These are phyloP conservation scores for Cheilosia vernalis DNA, from an alignment of 2,888 invertebrate genomes.

Conservation along the genomic window DNA sequence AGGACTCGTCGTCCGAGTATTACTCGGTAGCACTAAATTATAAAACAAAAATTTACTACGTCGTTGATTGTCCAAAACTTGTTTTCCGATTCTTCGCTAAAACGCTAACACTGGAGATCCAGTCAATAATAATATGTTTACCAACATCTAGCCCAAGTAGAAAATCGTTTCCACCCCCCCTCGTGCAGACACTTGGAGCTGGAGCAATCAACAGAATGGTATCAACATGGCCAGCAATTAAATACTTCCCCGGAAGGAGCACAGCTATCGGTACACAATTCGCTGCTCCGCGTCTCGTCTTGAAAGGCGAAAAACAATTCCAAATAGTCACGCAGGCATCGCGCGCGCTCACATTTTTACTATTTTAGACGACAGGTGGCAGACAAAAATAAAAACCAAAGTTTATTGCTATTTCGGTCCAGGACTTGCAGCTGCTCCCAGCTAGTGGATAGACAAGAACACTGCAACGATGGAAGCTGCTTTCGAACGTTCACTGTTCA, in stretches of 20 bases:
- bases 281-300: background rate
- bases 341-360: constrained; percentile 25
- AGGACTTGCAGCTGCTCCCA: constrained; percentile 3
- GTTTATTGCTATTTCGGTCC: constrained; percentile 46
- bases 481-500: constrained; percentile 42
- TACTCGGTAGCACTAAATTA: no score
- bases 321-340: constrained; percentile 39
- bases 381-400: constrained; percentile 53
- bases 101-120: background rate
- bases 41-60: background rate
- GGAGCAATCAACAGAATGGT: constrained; percentile 38
- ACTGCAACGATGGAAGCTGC: constrained; percentile 19
- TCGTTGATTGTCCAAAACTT: background rate
- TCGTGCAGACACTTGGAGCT: constrained; percentile 21
- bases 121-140: constrained; percentile 20
- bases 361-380: constrained; percentile 58
- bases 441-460: constrained; percentile 8
- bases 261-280: constrained; percentile 12
- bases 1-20: no score
- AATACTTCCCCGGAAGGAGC: constrained; percentile 30
- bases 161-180: constrained; percentile 39
- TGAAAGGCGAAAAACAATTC: constrained; percentile 28
- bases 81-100: background rate
- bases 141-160: constrained; percentile 13
- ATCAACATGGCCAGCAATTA: constrained; percentile 53